Conservation (phyloP, 1,140 invertebrate species). For the Reticulitermes speratus region DNA sequence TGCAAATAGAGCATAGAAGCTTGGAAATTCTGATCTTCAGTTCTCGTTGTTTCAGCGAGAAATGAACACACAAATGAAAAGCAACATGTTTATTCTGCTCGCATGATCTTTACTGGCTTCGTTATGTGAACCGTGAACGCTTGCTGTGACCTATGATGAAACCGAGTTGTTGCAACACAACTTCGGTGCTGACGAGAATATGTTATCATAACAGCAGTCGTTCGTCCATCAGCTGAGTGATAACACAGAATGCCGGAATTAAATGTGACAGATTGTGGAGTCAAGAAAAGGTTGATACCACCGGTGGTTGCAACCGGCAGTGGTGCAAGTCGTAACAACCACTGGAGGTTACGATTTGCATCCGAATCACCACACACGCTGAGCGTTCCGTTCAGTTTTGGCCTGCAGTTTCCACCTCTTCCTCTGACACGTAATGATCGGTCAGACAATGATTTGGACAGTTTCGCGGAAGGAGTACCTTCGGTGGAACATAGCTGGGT, state of each 20-base stretch:
- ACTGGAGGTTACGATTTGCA: background rate
- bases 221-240: background rate
- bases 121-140: background rate
- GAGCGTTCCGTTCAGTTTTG: background rate
- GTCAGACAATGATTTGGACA: constrained; percentile 57
- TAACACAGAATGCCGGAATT: background rate
- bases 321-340: background rate
- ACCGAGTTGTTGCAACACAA: background rate
- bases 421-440: constrained; percentile 48
- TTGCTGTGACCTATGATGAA: background rate
- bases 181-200: background rate
- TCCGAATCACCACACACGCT: background rate
- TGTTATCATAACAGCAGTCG: background rate
- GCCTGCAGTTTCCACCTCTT: background rate
- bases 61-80: background rate
- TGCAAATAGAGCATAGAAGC: too few species aligned
- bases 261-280: background rate
- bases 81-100: background rate
- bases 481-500: constrained; percentile 50
- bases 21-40: too few species aligned
- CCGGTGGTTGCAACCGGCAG: background rate
- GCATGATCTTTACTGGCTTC: background rate
- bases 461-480: constrained; percentile 55
- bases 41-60: too few species aligned
- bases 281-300: background rate